Evolutionary conservation across 2,113 vertebrate genomes (phyloP).

Genomic region (Passer montanus): DNA sequence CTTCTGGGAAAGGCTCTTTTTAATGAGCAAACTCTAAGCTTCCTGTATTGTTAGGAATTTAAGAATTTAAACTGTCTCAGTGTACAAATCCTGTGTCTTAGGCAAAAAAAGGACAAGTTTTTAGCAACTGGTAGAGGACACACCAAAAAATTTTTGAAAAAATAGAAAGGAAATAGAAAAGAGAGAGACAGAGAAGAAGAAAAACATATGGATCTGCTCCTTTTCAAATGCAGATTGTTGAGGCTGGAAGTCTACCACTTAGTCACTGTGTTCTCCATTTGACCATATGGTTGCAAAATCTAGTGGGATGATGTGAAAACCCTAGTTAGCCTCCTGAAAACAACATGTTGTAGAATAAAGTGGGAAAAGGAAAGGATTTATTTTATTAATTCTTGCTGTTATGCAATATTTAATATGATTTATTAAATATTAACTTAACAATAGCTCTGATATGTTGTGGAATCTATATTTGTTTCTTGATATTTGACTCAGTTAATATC

Average conservation of each 20-base stretch:
- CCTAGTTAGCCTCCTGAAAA: background rate
- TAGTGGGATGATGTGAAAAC: background rate
- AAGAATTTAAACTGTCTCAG: background rate
- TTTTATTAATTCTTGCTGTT: background rate
- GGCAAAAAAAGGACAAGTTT: background rate
- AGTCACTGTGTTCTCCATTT: constrained; percentile 36
- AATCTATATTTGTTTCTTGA: background rate
- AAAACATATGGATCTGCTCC: constrained; percentile 23
- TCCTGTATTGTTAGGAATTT: background rate
- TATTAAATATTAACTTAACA: background rate
- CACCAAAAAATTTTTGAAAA: too few species aligned
- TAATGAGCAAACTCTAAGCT: background rate
- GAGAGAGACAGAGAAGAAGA: background rate
- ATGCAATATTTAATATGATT: background rate
- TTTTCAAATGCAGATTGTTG: constrained; percentile 63
- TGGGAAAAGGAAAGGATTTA: background rate
- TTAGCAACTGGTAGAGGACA: background rate
- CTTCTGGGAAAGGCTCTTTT: background rate
- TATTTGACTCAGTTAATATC: background rate
- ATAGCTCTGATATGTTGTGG: background rate
- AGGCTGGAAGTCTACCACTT: constrained; percentile 55
- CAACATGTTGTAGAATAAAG: background rate
- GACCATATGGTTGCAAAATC: constrained; percentile 56
- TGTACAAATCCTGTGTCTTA: background rate
- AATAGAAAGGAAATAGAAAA: too few species aligned